Evolutionary conservation across 2,888 invertebrate species (phyloP).

Genomic region (Coecobrya sp.): DNA sequence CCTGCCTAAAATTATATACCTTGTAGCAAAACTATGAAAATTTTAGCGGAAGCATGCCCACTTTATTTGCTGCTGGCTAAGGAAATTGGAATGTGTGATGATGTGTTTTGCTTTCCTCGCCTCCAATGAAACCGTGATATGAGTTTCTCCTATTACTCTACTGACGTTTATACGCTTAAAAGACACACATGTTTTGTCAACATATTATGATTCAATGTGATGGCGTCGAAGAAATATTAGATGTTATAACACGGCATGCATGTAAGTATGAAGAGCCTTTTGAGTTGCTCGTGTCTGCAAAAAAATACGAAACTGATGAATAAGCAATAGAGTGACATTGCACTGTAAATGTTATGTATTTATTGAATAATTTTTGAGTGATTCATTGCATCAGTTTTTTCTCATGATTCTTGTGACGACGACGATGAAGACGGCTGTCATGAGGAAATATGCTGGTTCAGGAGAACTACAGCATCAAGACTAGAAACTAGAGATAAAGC

Average conservation of each 20-base stretch:
- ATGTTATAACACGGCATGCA: conserved; percentile 9
- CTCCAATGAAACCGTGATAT: conserved; percentile 20
- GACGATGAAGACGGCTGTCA: neutral
- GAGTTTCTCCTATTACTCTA: neutral
- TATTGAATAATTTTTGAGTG: conserved; percentile 49
- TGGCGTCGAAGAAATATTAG: conserved; percentile 19
- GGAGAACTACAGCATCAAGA: neutral
- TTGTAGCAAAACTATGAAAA: conserved; percentile 24
- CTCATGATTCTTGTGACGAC: neutral
- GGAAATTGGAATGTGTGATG: conserved; percentile 48
- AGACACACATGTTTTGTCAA: conserved; percentile 49
- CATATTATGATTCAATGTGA: conserved; percentile 44
- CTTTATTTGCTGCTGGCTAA: conserved; percentile 33
- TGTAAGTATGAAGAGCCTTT: neutral
- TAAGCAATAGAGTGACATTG: conserved; percentile 37
- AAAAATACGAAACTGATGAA: conserved; percentile 43
- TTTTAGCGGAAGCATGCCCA: conserved; percentile 43
- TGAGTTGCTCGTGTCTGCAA: conserved; percentile 1
- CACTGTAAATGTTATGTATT: conserved; percentile 39
- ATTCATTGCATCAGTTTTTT: conserved; percentile 44
- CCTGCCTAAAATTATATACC: conserved; percentile 34
- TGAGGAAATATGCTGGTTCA: conserved; percentile 10
- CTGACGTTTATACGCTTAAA: neutral
- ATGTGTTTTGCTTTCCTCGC: conserved; percentile 8
- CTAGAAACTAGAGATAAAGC: neutral